Base-by-base conservation (phyloP, 2,888 invertebrate genomes). In the Drosophila anceps region DNA sequence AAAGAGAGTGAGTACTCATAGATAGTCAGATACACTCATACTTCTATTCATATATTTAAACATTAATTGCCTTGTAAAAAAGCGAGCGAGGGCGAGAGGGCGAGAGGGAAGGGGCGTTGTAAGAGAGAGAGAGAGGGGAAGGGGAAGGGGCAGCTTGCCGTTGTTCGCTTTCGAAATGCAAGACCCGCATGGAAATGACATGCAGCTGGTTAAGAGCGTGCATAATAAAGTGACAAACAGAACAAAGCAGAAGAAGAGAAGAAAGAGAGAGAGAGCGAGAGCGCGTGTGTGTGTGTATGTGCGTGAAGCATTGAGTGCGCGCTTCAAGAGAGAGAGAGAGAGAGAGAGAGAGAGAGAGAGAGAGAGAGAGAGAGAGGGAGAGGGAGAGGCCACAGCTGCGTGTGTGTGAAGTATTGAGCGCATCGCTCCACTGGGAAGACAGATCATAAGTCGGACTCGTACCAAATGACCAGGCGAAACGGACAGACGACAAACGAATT, bases 1-100 rank as follows among this genome's bases (percentile, higher is more conserved):
- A 53, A 51, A 66, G 41, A 58, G 59, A 66, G 37, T 39, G 61
- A 68, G 67, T 68, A 62, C 66, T 79, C 69, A 61, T 63, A 75
- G 75, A 69, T 20, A 69, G 75, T 43, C 50, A 7, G 24, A 51
- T 29, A 62, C 41, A 65, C 33, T 60, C 59, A 29, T 24, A 60
- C 33, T 48, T 55, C 57, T 63, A 53, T 39, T 54, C 41, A 51
- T 53, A 53, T 59, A 54, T 71, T 73, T 74, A 74, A 72, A 82
- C 72, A 85, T 81, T 84, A 88, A 85, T 85, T 84, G 77, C 83
- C 73, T 67, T 78, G 80, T 70, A 75, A 67, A 60, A 57, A 33
- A 35, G 12, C 29, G 51, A 41, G 33, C 20, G 53, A 9, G 58
- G 68, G 10, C 15, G 43, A 8, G 18, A 7, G 39, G 2, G 44